Conservation (phyloP, 2,888 invertebrate genomes). For the Selenia dentaria region DNA sequence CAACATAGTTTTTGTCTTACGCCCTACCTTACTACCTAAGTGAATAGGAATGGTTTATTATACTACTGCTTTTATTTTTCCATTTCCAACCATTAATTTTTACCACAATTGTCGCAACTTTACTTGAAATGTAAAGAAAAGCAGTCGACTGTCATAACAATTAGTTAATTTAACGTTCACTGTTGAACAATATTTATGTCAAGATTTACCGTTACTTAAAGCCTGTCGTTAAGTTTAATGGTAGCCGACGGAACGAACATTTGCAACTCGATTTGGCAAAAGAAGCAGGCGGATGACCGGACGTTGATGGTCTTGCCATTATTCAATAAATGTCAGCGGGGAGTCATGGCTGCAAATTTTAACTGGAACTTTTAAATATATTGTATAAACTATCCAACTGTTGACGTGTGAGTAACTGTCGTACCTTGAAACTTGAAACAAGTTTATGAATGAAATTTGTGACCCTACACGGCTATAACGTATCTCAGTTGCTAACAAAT, state of each 20-base stretch:
- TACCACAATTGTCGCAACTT: too few relatives aligned
- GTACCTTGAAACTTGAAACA: too few relatives aligned
- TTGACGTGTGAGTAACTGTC: too few relatives aligned
- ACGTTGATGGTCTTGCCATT: constrained; percentile 19
- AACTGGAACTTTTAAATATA: constrained; percentile 2
- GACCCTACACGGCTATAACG: too few relatives aligned
- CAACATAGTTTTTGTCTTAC: too few relatives aligned
- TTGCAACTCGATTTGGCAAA: constrained; percentile 15
- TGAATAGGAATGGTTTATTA: too few relatives aligned
- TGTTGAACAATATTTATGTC: constrained; percentile 19
- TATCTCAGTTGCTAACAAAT: too few relatives aligned
- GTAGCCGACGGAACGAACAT: not conserved
- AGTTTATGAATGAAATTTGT: too few relatives aligned
- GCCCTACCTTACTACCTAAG: too few relatives aligned
- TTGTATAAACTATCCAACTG: constrained; percentile 5
- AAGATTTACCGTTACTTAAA: constrained; percentile 15
- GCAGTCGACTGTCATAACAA: constrained; percentile 18
- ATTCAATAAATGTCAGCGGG: constrained; percentile 22
- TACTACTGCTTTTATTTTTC: too few relatives aligned
- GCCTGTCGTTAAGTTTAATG: constrained; percentile 22
- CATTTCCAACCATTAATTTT: too few relatives aligned
- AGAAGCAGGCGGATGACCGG: constrained; percentile 17
- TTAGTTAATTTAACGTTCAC: constrained; percentile 15
- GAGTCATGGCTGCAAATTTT: constrained; percentile 15
- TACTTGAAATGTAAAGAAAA: too few relatives aligned